Percentiles rank a stretch among this genome's conserved stretches.
These are phyloP conservation scores for Cylas formicarius DNA, from an alignment of 1,140 invertebrate species.

Conservation along the genomic window DNA sequence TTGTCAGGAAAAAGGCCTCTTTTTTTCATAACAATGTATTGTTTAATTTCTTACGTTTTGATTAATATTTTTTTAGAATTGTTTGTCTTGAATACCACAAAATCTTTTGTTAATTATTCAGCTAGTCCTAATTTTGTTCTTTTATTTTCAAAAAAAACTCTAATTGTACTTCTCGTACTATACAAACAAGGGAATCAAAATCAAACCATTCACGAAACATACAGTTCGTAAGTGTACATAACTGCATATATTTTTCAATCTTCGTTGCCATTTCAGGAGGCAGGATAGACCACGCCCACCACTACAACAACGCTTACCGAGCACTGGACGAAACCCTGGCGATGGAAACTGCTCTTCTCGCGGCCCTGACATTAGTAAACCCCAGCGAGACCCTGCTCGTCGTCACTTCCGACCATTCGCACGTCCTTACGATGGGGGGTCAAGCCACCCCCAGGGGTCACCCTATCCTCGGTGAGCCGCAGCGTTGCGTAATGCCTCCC, in stretches of 20 bases:
- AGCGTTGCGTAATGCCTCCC: not conserved
- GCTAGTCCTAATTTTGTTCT: no score
- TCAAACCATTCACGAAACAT: no score
- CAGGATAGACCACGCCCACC: slow-evolving; percentile 78
- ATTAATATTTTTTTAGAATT: no score
- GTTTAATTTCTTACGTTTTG: no score
- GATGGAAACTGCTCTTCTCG: slow-evolving; percentile 63
- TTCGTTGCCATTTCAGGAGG: slow-evolving; percentile 61
- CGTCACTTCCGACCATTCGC: slow-evolving; percentile 76
- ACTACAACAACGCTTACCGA: slow-evolving; percentile 67
- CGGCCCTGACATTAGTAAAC: slow-evolving; percentile 59
- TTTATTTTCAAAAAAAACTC: no score
- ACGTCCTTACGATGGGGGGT: slow-evolving; percentile 72
- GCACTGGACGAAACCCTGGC: slow-evolving; percentile 73
- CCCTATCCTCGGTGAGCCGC: slow-evolving; percentile 51
- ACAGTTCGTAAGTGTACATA: not conserved
- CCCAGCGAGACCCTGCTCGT: slow-evolving; percentile 67
- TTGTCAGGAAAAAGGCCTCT: no score
- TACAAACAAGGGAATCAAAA: no score
- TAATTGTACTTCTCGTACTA: no score
- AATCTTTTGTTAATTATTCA: no score
- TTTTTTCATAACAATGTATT: no score
- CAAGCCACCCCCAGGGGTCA: slow-evolving; percentile 54
- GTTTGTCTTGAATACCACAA: no score
- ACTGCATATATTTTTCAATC: not conserved